phyloP scores from a whole-genome alignment of 1,140 invertebrate species.

The Stegodyphus dumicola region DNA sequence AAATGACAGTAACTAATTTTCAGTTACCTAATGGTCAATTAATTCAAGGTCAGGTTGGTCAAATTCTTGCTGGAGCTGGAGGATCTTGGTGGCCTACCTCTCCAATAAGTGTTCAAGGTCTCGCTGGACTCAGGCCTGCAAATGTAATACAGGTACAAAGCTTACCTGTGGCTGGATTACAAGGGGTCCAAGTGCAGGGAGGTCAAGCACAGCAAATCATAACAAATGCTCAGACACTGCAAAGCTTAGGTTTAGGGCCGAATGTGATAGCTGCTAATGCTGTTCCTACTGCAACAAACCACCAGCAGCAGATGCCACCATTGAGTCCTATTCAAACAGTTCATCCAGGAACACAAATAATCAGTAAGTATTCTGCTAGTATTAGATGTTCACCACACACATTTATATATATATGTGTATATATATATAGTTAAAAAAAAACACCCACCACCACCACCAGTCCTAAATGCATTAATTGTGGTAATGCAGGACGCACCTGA shows the following conservation, averaged over 20 bases:
- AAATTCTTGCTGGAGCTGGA: conserved; percentile 53
- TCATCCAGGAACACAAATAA: conserved; percentile 67
- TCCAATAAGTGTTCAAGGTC: conserved; percentile 60
- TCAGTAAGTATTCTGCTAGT: conserved; percentile 64
- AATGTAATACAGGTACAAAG: conserved; percentile 65
- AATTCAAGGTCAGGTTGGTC: conserved; percentile 64
- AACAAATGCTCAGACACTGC: conserved; percentile 64
- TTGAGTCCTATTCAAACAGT: conserved; percentile 66
- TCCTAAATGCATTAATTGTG: background rate
- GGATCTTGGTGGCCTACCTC: conserved; percentile 59
- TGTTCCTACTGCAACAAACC: conserved; percentile 54
- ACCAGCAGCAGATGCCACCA: conserved; percentile 64
- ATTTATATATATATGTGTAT: background rate
- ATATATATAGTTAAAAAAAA: no score
- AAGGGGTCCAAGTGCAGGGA: conserved; percentile 67
- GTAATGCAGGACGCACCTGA: no score
- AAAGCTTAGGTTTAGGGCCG: conserved; percentile 64
- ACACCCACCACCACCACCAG: background rate
- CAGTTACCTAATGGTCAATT: conserved; percentile 66
- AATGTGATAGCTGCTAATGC: conserved; percentile 63
- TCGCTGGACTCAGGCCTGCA: conserved; percentile 62
- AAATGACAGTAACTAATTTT: conserved; percentile 65
- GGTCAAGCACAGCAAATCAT: conserved; percentile 66
- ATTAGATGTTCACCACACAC: no score
- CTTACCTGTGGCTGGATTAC: conserved; percentile 63